These are phyloP conservation scores for Lichenostomus cassidix DNA, from an alignment of 2,113 vertebrate species.

Conservation along the genomic window DNA sequence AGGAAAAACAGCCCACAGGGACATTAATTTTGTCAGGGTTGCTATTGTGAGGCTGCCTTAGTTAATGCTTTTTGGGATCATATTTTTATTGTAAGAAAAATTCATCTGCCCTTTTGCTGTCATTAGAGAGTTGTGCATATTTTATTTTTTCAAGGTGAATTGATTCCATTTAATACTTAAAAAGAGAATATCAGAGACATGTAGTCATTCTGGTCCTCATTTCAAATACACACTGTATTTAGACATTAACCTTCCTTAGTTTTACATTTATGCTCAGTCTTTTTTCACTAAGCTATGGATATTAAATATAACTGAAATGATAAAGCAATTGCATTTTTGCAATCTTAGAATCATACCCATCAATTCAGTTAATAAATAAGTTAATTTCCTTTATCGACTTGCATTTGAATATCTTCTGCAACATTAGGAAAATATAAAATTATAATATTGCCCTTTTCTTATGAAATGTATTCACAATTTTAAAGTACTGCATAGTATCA, in stretches of 20 bases:
- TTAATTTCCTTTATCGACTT: background rate
- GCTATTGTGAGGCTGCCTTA: background rate
- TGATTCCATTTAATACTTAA: background rate
- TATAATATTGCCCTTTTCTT: background rate
- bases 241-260: background rate
- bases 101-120: background rate
- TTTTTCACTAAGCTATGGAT: background rate
- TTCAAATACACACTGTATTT: background rate
- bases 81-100: background rate
- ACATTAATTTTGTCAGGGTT: background rate
- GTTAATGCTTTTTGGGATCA: background rate
- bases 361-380: background rate
- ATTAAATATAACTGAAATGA: background rate
- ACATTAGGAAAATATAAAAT: background rate
- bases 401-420: background rate
- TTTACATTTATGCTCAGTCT: background rate
- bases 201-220: background rate
- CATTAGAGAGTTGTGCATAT: background rate
- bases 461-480: background rate
- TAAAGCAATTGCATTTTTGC: background rate
- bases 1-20: background rate
- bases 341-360: background rate
- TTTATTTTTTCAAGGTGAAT: background rate
- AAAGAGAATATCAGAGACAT: background rate
- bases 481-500: background rate